Conservation (phyloP, 2,797 vertebrate genomes). For the Pseudomugil gertrudae region DNA sequence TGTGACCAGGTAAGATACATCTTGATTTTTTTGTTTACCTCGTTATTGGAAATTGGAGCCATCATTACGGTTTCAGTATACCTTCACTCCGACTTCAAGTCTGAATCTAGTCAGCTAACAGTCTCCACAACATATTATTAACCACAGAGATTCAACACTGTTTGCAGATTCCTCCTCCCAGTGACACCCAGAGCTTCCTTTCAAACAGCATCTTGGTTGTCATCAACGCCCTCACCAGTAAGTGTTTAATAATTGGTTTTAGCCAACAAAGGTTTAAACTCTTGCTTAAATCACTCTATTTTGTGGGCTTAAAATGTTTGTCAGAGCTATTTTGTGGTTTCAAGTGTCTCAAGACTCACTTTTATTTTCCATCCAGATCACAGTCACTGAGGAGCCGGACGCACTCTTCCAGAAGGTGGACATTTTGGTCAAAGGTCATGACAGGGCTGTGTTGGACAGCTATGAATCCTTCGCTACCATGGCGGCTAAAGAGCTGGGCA, state of each 20-base stretch:
- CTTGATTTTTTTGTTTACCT: not conserved
- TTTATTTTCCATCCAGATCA: conserved; percentile 76
- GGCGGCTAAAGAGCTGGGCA: conserved; percentile 91
- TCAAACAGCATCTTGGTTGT: conserved; percentile 59
- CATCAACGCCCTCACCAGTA: conserved; percentile 57
- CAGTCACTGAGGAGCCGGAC: conserved; percentile 89
- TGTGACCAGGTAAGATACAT: conserved; percentile 40
- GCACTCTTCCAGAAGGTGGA: conserved; percentile 87
- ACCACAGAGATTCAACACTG: not conserved
- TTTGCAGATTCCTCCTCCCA: conserved; percentile 44
- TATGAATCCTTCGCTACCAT: conserved; percentile 92
- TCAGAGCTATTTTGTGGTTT: not conserved
- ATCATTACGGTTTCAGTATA: too few species aligned
- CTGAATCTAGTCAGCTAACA: not conserved
- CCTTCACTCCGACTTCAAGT: too few species aligned
- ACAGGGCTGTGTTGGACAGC: conserved; percentile 92
- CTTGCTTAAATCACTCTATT: not conserved
- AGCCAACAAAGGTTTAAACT: too few species aligned
- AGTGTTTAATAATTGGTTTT: conserved; percentile 28
- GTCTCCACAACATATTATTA: accelerated
- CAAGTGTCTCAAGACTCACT: not conserved
- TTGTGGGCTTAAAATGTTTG: not conserved
- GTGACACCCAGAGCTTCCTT: conserved; percentile 51
- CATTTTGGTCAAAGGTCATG: conserved; percentile 92
- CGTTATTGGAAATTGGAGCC: not conserved